Evolutionary conservation across 2,113 vertebrate species (phyloP).

Genomic region (Aphelocoma coerulescens): DNA sequence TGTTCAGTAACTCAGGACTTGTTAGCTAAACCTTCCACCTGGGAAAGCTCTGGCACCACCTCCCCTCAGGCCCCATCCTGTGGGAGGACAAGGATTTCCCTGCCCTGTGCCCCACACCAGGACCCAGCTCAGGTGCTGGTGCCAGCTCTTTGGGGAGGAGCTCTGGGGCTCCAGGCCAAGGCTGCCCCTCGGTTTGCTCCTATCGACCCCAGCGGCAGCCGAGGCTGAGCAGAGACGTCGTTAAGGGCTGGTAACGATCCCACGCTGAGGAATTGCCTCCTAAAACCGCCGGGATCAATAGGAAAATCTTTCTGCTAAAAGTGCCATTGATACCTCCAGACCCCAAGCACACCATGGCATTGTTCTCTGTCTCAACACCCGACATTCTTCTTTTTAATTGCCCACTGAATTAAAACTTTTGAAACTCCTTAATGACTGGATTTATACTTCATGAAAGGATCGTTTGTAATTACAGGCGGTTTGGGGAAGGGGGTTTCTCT

Average conservation of each 20-base stretch:
- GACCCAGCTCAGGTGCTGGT: neutral
- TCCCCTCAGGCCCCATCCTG: neutral
- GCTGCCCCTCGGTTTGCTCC: neutral
- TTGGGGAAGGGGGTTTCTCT: conserved; percentile 51
- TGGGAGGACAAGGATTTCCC: neutral
- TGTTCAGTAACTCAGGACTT: neutral
- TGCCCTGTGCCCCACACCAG: fast-evolving
- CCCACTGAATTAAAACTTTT: conserved; percentile 61
- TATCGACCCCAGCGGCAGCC: neutral
- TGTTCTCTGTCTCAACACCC: neutral
- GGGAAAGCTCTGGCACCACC: neutral
- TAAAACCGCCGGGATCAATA: neutral
- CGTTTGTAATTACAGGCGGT: conserved; percentile 71
- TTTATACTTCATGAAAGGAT: conserved; percentile 72
- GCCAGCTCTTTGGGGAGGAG: neutral
- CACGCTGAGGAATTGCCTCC: conserved; percentile 17
- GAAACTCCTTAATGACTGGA: conserved; percentile 75
- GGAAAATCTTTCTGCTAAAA: conserved; percentile 28
- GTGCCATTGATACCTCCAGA: conserved; percentile 31
- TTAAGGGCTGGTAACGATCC: neutral
- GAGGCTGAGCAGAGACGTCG: neutral
- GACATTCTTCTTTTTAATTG: conserved; percentile 64
- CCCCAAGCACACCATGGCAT: neutral
- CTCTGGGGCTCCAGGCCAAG: neutral
- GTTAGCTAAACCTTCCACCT: neutral